Conservation (phyloP, 2,113 vertebrate genomes). For the Eurypyga helias region DNA sequence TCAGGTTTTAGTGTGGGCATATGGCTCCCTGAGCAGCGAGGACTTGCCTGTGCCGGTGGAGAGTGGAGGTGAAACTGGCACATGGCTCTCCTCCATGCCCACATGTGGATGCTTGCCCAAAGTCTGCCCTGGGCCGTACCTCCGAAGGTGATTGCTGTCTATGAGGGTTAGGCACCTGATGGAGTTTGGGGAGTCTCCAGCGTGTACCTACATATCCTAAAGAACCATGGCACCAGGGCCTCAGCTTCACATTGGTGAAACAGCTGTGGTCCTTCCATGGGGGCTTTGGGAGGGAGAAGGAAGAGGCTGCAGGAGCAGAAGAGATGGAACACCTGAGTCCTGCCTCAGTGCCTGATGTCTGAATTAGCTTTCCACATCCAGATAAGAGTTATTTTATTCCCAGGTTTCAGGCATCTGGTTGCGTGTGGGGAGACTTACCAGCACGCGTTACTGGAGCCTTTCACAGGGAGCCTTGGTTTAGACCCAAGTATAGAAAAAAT, state of each 20-base stretch:
- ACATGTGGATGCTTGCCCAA: neutral
- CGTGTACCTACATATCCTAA: neutral
- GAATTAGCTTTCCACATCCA: neutral
- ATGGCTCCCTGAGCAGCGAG: neutral
- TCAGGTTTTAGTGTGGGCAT: neutral
- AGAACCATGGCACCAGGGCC: rapidly evolving
- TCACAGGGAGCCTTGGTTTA: neutral
- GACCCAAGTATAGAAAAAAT: neutral
- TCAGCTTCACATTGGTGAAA: neutral
- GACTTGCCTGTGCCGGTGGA: rapidly evolving
- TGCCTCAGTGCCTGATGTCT: neutral
- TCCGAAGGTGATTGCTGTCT: neutral
- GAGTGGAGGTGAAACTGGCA: neutral
- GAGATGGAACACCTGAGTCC: neutral
- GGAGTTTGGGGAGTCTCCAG: rapidly evolving
- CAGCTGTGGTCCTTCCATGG: rapidly evolving
- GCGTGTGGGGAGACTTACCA: neutral
- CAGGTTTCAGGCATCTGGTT: neutral
- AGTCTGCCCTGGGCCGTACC: rapidly evolving
- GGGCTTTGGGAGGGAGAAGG: neutral
- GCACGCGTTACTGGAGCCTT: neutral
- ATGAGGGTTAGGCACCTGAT: neutral
- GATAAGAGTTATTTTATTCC: neutral
- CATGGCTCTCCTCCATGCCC: neutral
- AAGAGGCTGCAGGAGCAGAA: neutral